Conservation (phyloP, 1,140 invertebrate species). For the Drosophila subpulchrella region DNA sequence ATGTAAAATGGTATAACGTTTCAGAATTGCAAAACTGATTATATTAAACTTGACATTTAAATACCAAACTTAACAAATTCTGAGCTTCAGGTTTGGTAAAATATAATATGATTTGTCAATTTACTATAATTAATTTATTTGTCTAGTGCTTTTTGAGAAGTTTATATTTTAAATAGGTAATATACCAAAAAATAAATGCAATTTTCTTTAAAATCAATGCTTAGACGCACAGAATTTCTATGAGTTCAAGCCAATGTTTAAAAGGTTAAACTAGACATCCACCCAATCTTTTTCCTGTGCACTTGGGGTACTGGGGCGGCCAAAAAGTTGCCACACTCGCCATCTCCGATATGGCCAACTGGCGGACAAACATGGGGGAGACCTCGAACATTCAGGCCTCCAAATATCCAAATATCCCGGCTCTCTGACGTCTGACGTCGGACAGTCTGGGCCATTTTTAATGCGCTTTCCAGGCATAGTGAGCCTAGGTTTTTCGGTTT, state of each 20-base stretch:
- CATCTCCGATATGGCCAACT: constrained; percentile 75
- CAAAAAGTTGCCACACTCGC: constrained; percentile 54
- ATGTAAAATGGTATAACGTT: too few relatives aligned
- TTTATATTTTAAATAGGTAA: too few relatives aligned
- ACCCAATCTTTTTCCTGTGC: constrained; percentile 6
- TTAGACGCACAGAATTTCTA: too few relatives aligned
- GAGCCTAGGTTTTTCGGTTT: constrained; percentile 12
- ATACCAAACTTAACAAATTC: too few relatives aligned
- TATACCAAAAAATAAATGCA: too few relatives aligned
- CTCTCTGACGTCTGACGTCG: constrained; percentile 49
- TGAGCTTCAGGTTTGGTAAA: too few relatives aligned
- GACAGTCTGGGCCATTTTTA: constrained; percentile 74
- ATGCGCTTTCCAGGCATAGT: constrained; percentile 70
- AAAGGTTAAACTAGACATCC: not conserved
- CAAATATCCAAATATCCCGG: constrained; percentile 29
- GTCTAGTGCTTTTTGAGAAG: too few relatives aligned
- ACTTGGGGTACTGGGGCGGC: constrained; percentile 24
- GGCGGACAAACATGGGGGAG: constrained; percentile 60
- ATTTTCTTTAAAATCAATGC: too few relatives aligned
- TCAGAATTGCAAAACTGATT: too few relatives aligned
- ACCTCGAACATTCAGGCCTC: constrained; percentile 41
- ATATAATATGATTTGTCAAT: too few relatives aligned
- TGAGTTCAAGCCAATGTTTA: not conserved
- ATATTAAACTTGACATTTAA: too few relatives aligned
- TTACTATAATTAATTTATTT: not conserved